These are phyloP conservation scores for Psilopsiagon aurifrons DNA, from an alignment of 2,113 vertebrate genomes.

Conservation along the genomic window DNA sequence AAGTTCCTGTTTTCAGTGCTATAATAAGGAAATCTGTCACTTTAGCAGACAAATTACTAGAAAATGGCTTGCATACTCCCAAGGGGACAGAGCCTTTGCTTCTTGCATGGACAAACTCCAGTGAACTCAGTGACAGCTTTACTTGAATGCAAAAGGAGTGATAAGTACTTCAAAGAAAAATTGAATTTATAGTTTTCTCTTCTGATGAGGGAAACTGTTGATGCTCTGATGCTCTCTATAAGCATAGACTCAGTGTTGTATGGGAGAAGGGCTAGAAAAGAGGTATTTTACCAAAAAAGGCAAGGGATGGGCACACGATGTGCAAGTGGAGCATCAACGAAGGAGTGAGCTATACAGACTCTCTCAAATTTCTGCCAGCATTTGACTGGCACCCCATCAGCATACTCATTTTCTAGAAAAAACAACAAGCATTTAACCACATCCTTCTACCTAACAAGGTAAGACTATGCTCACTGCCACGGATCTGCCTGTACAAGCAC, in stretches of 20 bases:
- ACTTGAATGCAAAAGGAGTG: neutral
- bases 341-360: neutral
- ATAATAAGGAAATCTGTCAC: slow-evolving; percentile 35
- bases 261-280: neutral
- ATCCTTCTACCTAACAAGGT: slow-evolving; percentile 4
- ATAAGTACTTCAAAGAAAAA: neutral
- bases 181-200: neutral
- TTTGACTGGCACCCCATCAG: neutral
- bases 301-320: neutral
- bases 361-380: neutral
- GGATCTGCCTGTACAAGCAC: slow-evolving; percentile 28
- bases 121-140: slow-evolving; percentile 6
- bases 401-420: neutral
- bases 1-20: slow-evolving; percentile 58
- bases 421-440: neutral
- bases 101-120: neutral
- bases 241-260: neutral
- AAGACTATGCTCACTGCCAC: neutral
- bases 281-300: neutral
- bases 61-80: neutral
- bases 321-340: accelerated
- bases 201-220: neutral
- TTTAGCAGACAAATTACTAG: slow-evolving; percentile 32
- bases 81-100: neutral
- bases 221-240: neutral